Conservation (phyloP, 1,140 invertebrate genomes). For the Rhagoletis pomonella region DNA sequence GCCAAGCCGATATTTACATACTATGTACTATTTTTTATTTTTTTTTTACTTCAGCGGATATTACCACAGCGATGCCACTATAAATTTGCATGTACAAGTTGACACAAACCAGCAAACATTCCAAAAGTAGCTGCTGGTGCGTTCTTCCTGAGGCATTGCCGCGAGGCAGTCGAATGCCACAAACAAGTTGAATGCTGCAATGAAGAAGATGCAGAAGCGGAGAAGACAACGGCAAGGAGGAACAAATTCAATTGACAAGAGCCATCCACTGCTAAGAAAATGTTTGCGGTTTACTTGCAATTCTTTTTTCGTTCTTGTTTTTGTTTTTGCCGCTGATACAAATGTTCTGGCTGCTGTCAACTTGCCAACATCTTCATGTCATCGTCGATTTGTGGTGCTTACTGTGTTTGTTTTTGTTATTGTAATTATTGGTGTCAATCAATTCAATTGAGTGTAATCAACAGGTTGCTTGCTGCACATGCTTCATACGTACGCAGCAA, state of each 20-base stretch:
- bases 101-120: slow-evolving; percentile 3
- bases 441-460: slow-evolving; percentile 54
- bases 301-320: not conserved
- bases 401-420: slow-evolving; percentile 25
- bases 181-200: slow-evolving; percentile 13
- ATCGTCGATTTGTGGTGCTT: not conserved
- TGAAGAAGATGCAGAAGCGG: not conserved
- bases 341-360: not conserved
- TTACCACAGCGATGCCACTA: not conserved
- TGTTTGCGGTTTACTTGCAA: not conserved
- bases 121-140: not conserved
- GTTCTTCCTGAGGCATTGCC: not conserved
- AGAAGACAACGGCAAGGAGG: not conserved
- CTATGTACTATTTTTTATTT: not conserved
- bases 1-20: not conserved
- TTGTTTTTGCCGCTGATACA: not conserved
- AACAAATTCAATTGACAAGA: slow-evolving; percentile 27
- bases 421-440: slow-evolving; percentile 52
- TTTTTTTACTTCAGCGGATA: not conserved
- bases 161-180: not conserved
- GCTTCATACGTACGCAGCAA: not conserved
- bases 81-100: not conserved
- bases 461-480: slow-evolving; percentile 46
- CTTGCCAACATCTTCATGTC: not conserved
- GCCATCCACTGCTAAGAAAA: not conserved